Conservation (phyloP, 2,888 invertebrate species). For the Heliconius erato region DNA sequence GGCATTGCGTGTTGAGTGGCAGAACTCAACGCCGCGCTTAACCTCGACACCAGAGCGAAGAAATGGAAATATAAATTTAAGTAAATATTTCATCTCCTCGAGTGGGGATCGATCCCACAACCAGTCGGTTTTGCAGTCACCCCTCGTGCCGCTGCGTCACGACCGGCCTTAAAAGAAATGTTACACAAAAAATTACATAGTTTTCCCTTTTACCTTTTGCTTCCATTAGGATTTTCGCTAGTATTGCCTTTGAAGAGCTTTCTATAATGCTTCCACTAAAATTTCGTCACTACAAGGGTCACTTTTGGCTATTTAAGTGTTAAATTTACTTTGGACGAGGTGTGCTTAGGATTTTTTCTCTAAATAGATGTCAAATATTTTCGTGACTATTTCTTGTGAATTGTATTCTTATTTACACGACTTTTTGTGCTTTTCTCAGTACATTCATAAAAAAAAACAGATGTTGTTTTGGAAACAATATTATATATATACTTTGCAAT, state of each 20-base stretch:
- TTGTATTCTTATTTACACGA: neutral
- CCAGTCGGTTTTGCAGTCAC: too few species aligned
- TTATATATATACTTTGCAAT: too few species aligned
- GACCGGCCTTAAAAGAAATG: too few species aligned
- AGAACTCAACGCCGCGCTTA: too few species aligned
- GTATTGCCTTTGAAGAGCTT: too few species aligned
- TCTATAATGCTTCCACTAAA: neutral
- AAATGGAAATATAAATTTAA: too few species aligned
- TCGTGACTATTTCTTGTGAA: neutral
- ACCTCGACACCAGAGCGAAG: too few species aligned
- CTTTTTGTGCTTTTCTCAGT: neutral
- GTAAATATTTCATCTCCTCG: too few species aligned
- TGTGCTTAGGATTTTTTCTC: conserved; percentile 15
- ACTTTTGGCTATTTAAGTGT: conserved; percentile 22
- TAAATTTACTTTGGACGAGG: conserved; percentile 12
- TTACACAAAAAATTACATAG: too few species aligned
- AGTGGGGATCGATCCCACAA: too few species aligned
- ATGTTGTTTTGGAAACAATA: neutral
- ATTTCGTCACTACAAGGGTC: neutral
- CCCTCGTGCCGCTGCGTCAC: too few species aligned
- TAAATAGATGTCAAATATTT: conserved; percentile 20
- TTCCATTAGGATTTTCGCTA: neutral
- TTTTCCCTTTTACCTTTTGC: neutral
- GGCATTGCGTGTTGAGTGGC: too few species aligned
- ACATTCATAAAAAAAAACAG: neutral